Base-by-base conservation (phyloP, 2,888 invertebrate species). In the Tachystola acroxantha region DNA sequence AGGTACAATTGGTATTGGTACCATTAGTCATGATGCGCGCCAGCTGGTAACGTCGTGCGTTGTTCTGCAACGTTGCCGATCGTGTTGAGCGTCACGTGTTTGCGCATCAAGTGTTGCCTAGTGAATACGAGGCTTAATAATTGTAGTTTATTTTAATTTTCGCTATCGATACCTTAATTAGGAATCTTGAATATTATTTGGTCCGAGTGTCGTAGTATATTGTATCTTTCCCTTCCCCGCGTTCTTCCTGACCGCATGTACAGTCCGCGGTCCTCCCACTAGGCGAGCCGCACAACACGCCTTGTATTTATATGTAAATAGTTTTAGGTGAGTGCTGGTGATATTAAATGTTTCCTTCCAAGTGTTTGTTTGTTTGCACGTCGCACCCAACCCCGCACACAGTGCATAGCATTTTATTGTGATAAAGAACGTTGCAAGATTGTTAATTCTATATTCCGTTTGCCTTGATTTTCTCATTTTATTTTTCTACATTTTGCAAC, bases 231-330 rank as follows among this genome's bases (percentile, higher is more conserved):
- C 27, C 39, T 9, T 35, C 27, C 30, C 28, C 14, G 11, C 16
- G 16, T 36, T 19, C 10, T 12, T 12, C 37, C 40, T 31, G 46
- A 49, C 60, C 67, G 63, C 59, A 50, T 77, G 78, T 76, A 78
- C 79, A 76, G 77, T 68, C 67, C 68, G 67, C 67, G 69, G 56
- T 50, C 48, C 30, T 30, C 35, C 42, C 37, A 30, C 16, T 19
- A 36, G 38, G 37, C 30, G 34, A 37, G 34, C 25, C 46, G 50
- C 51, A 45, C 47, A 40, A 44, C 44, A 48, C 48, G 37, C 43
- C 46, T 54, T 76, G 69, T 82, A 84, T 84, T 81, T 82, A 84
- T 82, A 71, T 63, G 84, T 84, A 85, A 82, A 84, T 85, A 85
- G 80, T 68, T 64, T 68, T 72, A 84, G 82, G 72, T 77, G 78